Base-by-base conservation (phyloP, 2,113 vertebrate genomes). In the Mohoua ochrocephala region DNA sequence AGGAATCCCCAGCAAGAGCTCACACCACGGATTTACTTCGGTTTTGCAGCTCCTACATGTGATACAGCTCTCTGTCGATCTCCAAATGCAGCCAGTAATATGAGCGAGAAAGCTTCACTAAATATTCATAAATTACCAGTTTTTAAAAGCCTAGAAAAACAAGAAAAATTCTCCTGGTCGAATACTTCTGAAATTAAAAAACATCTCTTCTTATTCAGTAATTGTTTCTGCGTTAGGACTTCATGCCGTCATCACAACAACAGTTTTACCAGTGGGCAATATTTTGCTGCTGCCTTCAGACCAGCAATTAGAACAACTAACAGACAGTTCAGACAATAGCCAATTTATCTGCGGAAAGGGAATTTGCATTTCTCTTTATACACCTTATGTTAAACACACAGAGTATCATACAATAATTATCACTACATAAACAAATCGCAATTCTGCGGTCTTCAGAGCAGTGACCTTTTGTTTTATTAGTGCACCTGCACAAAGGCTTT, bases 221-320 rank as follows among this genome's bases (percentile, higher is more conserved):
- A 59, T 30, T 28, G 20, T 24, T 91, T 92, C 67, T 64, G 49
- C 79, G 84, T 87, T 64, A 81, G 64, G 47, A 84, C 18, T n/a
- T 86, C 45, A 50, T 57, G 49, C 73, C 6, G 2, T 81, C 80
- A 67, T 75, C 76, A 71, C 23, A 92, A 39, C 73, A 86, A 68
- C 37, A 52, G 69, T 37, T 95, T 93, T 76, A 89, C 41, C 86
- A 87, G 77, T 67, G 73, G 74, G 56, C 64, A 94, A 20, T 84
- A 82, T 92, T 89, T 95, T 78, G 60, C 91, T 84, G 78, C 75
- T 87, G 83, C 80, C 76, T 94, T 92, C 54, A 84, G 60, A 84
- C 35, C 63, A 67, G 75, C 92, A 80, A 69, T 81, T 93, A 94
- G 60, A 95, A 60, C 49, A 88, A 61, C 88, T 81, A 94, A 75